phyloP scores from a whole-genome alignment of 2,113 vertebrate genomes.

The Ascaphus truei region DNA sequence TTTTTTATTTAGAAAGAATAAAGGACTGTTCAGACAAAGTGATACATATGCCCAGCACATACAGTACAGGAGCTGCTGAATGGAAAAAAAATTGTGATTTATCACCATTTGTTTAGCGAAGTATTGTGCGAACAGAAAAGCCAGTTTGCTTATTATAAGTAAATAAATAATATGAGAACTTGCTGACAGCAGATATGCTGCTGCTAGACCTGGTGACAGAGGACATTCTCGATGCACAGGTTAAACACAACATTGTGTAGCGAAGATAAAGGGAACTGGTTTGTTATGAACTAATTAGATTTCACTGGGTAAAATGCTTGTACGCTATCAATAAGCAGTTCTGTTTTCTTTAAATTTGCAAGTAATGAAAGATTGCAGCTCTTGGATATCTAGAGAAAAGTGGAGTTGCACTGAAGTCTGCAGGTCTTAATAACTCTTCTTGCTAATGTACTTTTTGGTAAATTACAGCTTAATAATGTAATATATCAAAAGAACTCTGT shows the following conservation, averaged over 20 bases:
- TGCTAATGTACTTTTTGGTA: constrained; percentile 15
- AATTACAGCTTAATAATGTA: constrained; percentile 14
- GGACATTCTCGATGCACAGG: background rate
- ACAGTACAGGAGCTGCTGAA: background rate
- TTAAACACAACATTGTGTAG: background rate
- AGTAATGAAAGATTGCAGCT: constrained; percentile 1
- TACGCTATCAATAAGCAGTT: constrained; percentile 36
- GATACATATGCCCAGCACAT: background rate
- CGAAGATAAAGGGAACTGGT: background rate
- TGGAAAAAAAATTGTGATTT: background rate
- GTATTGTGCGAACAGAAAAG: background rate
- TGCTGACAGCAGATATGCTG: background rate
- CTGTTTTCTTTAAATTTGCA: constrained; percentile 38
- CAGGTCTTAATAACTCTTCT: constrained; percentile 32
- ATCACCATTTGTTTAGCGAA: background rate
- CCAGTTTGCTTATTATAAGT: background rate
- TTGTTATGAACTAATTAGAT: constrained; percentile 31
- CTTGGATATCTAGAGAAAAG: constrained; percentile 5
- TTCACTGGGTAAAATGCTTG: constrained; percentile 44
- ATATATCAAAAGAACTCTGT: background rate
- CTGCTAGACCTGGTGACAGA: background rate
- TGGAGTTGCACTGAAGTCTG: background rate
- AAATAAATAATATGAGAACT: background rate
- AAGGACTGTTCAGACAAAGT: no score
- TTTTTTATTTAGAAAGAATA: no score